A percentile compares a stretch with the other conserved stretches of the same genome.
Conservation (phyloP, 1,140 invertebrate genomes). For the Leptinotarsa texana region DNA sequence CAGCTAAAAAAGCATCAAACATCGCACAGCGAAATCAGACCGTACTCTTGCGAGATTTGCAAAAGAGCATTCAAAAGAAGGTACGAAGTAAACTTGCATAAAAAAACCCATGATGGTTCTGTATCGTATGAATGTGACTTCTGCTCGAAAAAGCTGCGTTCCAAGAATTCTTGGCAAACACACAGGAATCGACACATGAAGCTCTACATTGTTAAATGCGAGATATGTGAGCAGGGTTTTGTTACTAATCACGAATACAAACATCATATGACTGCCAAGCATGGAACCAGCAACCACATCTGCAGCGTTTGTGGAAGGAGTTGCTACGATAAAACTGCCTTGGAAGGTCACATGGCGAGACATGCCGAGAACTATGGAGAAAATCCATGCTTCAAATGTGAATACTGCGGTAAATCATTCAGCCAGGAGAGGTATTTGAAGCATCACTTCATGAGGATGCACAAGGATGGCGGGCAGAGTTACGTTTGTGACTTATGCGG, state of each 20-base stretch:
- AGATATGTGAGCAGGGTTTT: constrained; percentile 44
- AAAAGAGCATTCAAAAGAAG: constrained; percentile 45
- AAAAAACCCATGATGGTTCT: constrained; percentile 53
- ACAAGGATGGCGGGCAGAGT: constrained; percentile 31
- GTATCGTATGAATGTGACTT: constrained; percentile 47
- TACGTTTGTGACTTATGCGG: constrained; percentile 59
- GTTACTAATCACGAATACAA: constrained; percentile 41
- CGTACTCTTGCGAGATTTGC: constrained; percentile 61
- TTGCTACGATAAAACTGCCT: constrained; percentile 57
- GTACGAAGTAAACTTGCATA: constrained; percentile 57
- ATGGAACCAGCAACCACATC: constrained; percentile 35
- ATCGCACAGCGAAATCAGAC: constrained; percentile 65
- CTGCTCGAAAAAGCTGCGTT: constrained; percentile 66
- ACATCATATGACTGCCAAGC: constrained; percentile 39
- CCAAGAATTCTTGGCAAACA: constrained; percentile 66
- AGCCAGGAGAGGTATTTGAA: constrained; percentile 53
- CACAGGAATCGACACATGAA: constrained; percentile 68
- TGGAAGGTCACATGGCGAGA: constrained; percentile 43
- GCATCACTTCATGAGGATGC: constrained; percentile 36
- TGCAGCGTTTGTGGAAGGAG: constrained; percentile 61
- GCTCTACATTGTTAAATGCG: constrained; percentile 51
- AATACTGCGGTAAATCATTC: constrained; percentile 54
- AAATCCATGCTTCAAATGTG: constrained; percentile 44
- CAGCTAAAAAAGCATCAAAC: constrained; percentile 64
- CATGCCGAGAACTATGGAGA: constrained; percentile 44